Base-by-base conservation (phyloP, 1,140 invertebrate species). In the Sarcophaga peregrina region DNA sequence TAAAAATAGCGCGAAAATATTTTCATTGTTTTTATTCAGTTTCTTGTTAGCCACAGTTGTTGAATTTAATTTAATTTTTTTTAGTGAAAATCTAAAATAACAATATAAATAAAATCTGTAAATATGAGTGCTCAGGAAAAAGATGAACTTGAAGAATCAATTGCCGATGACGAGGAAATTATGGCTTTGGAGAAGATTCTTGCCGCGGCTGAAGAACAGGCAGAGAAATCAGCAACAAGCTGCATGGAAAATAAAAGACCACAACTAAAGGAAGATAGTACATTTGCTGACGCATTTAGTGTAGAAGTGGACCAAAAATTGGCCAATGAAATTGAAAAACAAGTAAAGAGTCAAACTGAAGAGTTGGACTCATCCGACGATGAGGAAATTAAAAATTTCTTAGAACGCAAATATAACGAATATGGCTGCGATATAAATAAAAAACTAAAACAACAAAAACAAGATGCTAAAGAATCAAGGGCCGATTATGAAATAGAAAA, bases 291-390 rank as follows among this genome's bases (percentile, higher is more conserved):
- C 72, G 88, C 88, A 5, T 88, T 89, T 37, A 87, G 85, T 45
- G 87, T 84, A 11, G 87, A 88, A 50, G 46, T 83, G 3, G 62
- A 80, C n/a, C 11, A 20, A 11, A 54, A 46, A 52, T 8, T 75
- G 7, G 74, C 47, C 15, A 78, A 78, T 6, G 17, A 78, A 11
- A 50, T 50, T 20, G 75, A 48, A 50, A 78, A 78, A 52, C 47
- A 78, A 4, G 75, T 50, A 3, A 47, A 37, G 8, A 78, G 75
- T 17, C 9, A 25, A 17, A 52, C 17, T 3, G 75, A 37, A 20
- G 88, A 90, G 37, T 82, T 90, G 8, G 94, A 96, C 90, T 95
- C 95, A 37, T 96, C 95, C 3, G 95, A 96, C 86, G 95, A 96
- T 83, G 96, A 97, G 91, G 94, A 95, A 81, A 93, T 93, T 84